These are phyloP conservation scores for Hypomesus transpacificus DNA, from an alignment of 2,113 vertebrate genomes.

Conservation along the genomic window DNA sequence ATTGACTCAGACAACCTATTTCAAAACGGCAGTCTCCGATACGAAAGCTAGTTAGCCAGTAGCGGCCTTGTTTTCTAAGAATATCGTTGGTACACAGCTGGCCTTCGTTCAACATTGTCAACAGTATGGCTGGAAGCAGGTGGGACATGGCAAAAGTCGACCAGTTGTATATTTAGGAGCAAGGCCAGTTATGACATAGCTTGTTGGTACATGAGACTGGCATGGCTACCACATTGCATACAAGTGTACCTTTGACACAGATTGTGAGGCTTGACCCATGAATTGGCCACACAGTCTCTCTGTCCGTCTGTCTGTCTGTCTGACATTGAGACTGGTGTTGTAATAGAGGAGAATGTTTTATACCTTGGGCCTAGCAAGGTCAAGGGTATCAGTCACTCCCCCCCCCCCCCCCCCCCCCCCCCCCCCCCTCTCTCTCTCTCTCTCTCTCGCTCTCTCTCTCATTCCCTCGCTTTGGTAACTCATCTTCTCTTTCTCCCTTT, in stretches of 20 bases:
- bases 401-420: too few species aligned
- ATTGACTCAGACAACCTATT: not conserved
- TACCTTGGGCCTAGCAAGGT: not conserved
- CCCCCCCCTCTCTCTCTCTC: too few species aligned
- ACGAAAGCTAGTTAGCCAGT: not conserved
- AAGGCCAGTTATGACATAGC: not conserved
- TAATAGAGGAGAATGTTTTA: not conserved
- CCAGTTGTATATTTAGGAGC: not conserved
- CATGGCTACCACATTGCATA: not conserved
- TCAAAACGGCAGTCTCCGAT: not conserved
- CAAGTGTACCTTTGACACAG: not conserved
- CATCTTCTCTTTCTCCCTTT: not conserved
- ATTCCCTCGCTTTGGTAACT: not conserved
- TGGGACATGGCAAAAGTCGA: not conserved
- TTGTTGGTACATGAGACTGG: not conserved
- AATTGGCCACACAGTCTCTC: not conserved
- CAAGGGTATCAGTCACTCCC: not conserved
- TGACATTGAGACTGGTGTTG: not conserved
- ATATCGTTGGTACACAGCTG: conserved; percentile 14
- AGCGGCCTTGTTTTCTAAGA: not conserved
- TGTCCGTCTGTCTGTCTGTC: not conserved
- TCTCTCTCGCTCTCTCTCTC: not conserved
- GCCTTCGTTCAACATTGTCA: conserved; percentile 2
- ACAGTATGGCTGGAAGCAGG: not conserved
- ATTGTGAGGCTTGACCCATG: not conserved